phyloP scores from a whole-genome alignment of 2,888 invertebrate genomes.

The Melinaea marsaeus region DNA sequence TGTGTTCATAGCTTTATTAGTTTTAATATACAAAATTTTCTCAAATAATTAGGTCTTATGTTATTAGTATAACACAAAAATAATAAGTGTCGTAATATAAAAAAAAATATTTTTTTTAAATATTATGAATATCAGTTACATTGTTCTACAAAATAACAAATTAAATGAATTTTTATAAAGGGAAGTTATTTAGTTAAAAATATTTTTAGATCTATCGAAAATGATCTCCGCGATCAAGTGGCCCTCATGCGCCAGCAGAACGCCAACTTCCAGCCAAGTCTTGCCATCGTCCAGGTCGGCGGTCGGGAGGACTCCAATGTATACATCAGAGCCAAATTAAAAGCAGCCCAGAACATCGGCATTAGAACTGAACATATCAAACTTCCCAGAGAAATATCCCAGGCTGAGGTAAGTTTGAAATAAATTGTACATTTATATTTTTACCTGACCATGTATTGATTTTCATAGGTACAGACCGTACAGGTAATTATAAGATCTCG shows the following conservation, averaged over 20 bases:
- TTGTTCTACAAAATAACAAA: too few relatives aligned
- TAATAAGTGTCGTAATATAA: too few relatives aligned
- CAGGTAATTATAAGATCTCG: too few relatives aligned
- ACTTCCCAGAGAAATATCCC: conserved; percentile 87
- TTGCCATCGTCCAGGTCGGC: conserved; percentile 98
- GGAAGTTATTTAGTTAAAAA: neutral
- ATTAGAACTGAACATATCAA: conserved; percentile 88
- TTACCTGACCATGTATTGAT: neutral
- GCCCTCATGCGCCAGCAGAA: conserved; percentile 72
- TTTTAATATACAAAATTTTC: too few relatives aligned
- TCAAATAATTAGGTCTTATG: too few relatives aligned
- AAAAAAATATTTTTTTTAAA: too few relatives aligned
- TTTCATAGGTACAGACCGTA: too few relatives aligned
- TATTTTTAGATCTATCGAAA: conserved; percentile 75
- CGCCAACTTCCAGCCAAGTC: conserved; percentile 82
- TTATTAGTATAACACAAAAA: too few relatives aligned
- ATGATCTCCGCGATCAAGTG: conserved; percentile 83
- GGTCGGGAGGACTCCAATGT: conserved; percentile 98
- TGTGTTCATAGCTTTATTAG: too few relatives aligned
- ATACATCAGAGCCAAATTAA: conserved; percentile 97
- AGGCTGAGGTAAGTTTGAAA: conserved; percentile 80
- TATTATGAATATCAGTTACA: too few relatives aligned
- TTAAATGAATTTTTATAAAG: too few relatives aligned
- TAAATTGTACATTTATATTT: neutral
- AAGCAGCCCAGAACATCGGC: conserved; percentile 94